Base-by-base conservation (phyloP, 2,888 invertebrate species). In the Drosophila greeni region DNA sequence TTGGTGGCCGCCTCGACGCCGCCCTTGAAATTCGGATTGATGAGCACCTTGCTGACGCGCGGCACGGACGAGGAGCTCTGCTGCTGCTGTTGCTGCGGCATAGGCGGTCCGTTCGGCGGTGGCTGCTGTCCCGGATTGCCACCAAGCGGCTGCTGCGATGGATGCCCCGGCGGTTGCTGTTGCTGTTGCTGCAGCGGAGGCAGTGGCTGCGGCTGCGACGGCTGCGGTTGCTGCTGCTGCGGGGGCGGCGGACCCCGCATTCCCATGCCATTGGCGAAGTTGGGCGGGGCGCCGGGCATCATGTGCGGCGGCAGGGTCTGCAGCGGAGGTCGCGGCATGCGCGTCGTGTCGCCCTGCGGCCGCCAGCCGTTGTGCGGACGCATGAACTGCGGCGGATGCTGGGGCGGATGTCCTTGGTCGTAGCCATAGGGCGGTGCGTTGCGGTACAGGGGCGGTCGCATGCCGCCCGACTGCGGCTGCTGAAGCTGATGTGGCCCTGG, bases 251-350 rank as follows among this genome's bases (percentile, higher is more conserved):
- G 81, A 8, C 78, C 76, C 4, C 80, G 76, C 55, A 83, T 74
- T 11, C 73, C 69, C 66, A 85, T 74, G 36, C 84, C 76, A 69
- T 85, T 86, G 42, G 75, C 74, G 45, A 83, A 86, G 62, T 83
- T 84, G 12, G 73, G 71, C 18, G 70, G 70, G 6, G 60, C 60
- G 5, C 70, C 70, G 8, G 72, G 72, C 73, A 82, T 82, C 66
- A 84, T 42, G 45, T 82, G 82, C 20, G 66, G 80, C 3, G 89
- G 40, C 58, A 84, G 11, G 0, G 68, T 47, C 48, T 84, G 81
- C n/a, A 82, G 45, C n/a, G 90, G 90, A 1, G 91, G 91, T 20
- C 90, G 90, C 70, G 92, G 92, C 45, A 91, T 90, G 37, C 87
- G 86, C 48, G 76, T 66, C 39, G 70, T 74, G 61, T 85, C 84